Base-by-base conservation (phyloP, 2,797 vertebrate species). In the Diplodus sargus region DNA sequence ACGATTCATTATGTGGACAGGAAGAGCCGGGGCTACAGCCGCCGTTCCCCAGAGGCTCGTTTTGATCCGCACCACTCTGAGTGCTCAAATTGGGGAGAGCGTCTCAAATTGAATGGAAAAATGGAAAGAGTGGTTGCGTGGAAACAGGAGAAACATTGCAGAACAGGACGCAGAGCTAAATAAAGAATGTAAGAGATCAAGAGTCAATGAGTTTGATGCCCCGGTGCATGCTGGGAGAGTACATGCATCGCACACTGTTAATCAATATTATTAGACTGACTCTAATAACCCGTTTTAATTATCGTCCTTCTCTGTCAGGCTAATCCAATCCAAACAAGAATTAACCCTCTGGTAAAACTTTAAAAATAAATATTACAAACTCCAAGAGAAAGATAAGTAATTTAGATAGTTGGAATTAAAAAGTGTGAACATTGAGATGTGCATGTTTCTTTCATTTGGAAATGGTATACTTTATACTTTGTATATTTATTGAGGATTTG, bases 1-100 rank as follows among this genome's bases (percentile, higher is more conserved):
- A 68, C 16, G 4, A 25, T 66, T 66, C 47, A 53, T 80, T 42
- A 53, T n/a, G 49, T 48, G 49, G 28, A 45, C 11, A 42, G 17
- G 53, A 57, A 62, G 12, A 58, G 45, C 6, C 23, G 18, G 10
- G 15, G 17, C 22, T 43, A 13, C 6, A 48, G 18, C 51, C 42
- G 16, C 47, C 16, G 22, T 20, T 52, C 45, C 39, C 13, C 48
- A 39, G 56, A 47, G 30, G 14, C 18, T 52, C 59, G 7, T 47
- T 62, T 70, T 62, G 4, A 76, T 47, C 48, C 39, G 47, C 39
- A 28, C 4, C 4, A 23, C 22, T 60, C 7, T 2, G 11, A 18
- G 25, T 20, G 28, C 42, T 61, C 30, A 43, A 43, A 57, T 34
- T 49, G 23, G 23, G 16, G 5, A 23, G 15, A 14, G 45, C 4